Evolutionary conservation across 2,888 invertebrate species (phyloP).

Genomic region (Caenorhabditis zanzibari): DNA sequence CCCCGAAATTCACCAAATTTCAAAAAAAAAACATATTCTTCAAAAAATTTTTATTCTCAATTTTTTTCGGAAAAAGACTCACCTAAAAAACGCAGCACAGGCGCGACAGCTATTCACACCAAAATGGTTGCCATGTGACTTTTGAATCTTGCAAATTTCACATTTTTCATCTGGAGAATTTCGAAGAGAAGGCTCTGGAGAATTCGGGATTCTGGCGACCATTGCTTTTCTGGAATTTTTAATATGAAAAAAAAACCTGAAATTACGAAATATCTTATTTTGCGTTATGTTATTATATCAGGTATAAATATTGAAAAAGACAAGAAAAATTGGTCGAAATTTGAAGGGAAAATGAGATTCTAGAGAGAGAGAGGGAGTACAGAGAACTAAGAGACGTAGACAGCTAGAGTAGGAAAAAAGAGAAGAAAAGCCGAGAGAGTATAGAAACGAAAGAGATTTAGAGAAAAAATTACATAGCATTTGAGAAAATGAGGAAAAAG

Average conservation of each 20-base stretch:
- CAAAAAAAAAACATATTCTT: no score
- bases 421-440: not conserved
- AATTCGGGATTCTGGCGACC: not conserved
- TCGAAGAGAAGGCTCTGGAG: not conserved
- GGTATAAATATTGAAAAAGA: not conserved
- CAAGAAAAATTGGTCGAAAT: not conserved
- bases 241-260: no score
- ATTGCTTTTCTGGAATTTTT: no score
- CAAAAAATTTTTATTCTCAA: no score
- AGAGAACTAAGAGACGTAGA: not conserved
- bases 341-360: no score
- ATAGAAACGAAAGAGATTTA: not conserved
- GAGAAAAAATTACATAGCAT: not conserved
- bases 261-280: not conserved
- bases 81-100: slow-evolving; percentile 61
- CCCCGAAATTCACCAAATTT: not conserved
- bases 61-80: not conserved
- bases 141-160: slow-evolving; percentile 29
- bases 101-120: slow-evolving; percentile 64
- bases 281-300: no score
- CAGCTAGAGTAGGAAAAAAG: not conserved
- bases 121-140: slow-evolving; percentile 63
- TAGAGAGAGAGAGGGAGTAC: not conserved
- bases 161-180: slow-evolving; percentile 7
- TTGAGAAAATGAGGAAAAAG: not conserved